Percentiles rank a stretch among this genome's conserved stretches.
Evolutionary conservation across 2,113 vertebrate species (phyloP).

Genomic region (Gavialis gangeticus): DNA sequence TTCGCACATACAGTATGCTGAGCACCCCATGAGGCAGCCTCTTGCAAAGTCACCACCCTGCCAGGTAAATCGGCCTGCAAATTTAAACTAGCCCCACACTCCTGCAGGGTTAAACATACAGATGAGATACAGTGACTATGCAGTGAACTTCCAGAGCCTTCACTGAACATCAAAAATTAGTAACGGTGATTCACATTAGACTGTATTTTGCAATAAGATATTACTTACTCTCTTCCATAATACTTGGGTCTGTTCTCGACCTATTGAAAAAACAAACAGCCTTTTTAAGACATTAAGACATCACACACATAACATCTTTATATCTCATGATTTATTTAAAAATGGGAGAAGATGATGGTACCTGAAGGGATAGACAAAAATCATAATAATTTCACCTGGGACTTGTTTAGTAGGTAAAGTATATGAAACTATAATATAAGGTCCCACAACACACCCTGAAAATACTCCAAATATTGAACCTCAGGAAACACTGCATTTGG

Average conservation of each 20-base stretch:
- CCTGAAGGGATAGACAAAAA: background rate
- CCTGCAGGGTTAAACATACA: background rate
- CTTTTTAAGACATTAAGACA: background rate
- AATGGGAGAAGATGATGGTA: background rate
- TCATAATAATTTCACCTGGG: background rate
- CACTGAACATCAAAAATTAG: background rate
- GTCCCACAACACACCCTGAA: background rate
- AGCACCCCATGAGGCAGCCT: background rate
- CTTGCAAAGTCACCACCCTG: background rate
- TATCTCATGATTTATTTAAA: background rate
- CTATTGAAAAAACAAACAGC: constrained; percentile 78
- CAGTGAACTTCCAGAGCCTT: background rate
- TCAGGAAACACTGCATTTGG: background rate
- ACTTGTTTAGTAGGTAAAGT: background rate
- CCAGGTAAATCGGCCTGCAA: background rate
- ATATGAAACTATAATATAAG: background rate
- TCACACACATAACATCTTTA: too few species aligned
- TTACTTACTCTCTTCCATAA: constrained; percentile 98
- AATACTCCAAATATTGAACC: background rate
- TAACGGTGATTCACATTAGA: background rate
- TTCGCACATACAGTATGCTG: background rate
- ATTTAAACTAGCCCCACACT: background rate
- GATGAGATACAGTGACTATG: background rate
- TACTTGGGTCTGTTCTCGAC: constrained; percentile 98
- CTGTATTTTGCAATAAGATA: background rate